Evolutionary conservation across 2,797 vertebrate genomes (phyloP).

Genomic region (Helicolenus hilgendorfi): DNA sequence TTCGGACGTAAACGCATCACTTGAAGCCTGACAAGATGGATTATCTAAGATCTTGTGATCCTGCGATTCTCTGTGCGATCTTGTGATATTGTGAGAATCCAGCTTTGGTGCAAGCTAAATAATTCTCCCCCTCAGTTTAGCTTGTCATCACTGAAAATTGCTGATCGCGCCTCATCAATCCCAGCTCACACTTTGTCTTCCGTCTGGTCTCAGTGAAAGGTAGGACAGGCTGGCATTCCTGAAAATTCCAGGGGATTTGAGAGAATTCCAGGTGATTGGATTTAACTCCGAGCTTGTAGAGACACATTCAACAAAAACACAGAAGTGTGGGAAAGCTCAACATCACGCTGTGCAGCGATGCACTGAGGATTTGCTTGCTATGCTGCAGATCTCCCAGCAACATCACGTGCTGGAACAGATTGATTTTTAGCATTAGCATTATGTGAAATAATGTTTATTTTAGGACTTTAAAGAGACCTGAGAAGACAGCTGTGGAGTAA

Average conservation of each 20-base stretch:
- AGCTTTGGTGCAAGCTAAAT: neutral
- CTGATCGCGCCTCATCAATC: neutral
- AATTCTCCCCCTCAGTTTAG: neutral
- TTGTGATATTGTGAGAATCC: neutral
- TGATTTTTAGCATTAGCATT: neutral
- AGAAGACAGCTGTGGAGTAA: neutral
- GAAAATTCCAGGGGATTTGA: neutral
- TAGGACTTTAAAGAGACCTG: neutral
- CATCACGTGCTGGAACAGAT: neutral
- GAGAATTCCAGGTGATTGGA: slow-evolving; percentile 24
- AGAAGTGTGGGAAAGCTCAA: neutral
- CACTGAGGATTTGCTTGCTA: too few relatives aligned
- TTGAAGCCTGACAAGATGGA: too few relatives aligned
- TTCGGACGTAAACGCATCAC: too few relatives aligned
- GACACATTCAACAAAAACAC: slow-evolving; percentile 40
- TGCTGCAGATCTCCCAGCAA: neutral
- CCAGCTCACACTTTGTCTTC: neutral
- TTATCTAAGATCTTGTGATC: neutral
- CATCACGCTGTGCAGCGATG: too few relatives aligned
- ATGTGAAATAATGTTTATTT: neutral
- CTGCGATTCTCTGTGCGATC: neutral
- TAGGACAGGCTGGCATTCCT: slow-evolving; percentile 7
- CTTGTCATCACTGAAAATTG: too few relatives aligned
- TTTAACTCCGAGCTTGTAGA: slow-evolving; percentile 44
- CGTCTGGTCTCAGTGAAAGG: neutral